phyloP scores from a whole-genome alignment of 2,113 vertebrate species.

The Donacobius atricapilla region DNA sequence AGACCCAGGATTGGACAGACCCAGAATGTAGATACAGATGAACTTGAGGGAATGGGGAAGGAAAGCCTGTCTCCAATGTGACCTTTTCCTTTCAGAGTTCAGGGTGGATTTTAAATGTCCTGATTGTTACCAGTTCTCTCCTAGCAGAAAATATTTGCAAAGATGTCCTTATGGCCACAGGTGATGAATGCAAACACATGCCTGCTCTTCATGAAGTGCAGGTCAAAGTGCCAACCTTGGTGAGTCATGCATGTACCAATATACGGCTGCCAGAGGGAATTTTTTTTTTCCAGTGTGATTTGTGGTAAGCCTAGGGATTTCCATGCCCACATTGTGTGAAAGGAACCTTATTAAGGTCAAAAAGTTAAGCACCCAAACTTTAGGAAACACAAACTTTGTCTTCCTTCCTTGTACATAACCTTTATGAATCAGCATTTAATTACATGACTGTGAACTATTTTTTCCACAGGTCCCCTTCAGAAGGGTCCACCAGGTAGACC shows the following conservation, averaged over 20 bases:
- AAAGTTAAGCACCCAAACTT: conserved; percentile 30
- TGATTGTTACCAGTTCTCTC: background rate
- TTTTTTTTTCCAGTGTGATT: background rate
- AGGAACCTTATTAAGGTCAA: conserved; percentile 34
- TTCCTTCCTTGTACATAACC: conserved; percentile 19
- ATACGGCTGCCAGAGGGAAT: background rate
- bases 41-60: background rate
- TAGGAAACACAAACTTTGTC: background rate
- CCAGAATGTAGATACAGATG: background rate
- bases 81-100: background rate
- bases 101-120: background rate
- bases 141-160: background rate
- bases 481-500: background rate
- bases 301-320: background rate
- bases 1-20: background rate
- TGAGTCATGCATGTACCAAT: background rate
- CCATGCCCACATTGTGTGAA: background rate
- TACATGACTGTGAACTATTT: background rate
- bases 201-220: background rate
- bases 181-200: background rate
- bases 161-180: background rate
- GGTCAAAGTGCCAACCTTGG: background rate
- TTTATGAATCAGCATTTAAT: conserved; percentile 38
- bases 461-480: conserved; percentile 5
- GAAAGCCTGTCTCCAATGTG: background rate